Conservation (phyloP, 2,113 vertebrate genomes). For the Callaeas wilsoni region DNA sequence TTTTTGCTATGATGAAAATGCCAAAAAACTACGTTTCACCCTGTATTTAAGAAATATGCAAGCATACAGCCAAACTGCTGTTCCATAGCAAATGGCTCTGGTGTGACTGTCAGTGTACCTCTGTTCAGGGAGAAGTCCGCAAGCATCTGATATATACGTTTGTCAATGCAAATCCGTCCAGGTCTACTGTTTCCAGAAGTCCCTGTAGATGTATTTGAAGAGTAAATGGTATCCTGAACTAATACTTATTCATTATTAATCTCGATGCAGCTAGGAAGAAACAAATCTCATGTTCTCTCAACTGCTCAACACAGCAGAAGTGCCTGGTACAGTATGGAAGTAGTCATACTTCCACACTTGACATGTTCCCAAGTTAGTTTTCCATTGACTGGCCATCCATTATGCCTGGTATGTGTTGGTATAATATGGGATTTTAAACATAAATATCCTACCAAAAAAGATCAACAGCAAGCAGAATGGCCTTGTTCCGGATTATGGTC, state of each 20-base stretch:
- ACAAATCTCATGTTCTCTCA: not conserved
- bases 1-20: not conserved
- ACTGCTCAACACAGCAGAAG: not conserved
- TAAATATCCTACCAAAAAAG: not conserved
- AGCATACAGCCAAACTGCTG: not conserved
- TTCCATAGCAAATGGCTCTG: not conserved
- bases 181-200: not conserved
- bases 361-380: not conserved
- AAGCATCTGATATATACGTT: not conserved
- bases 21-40: not conserved
- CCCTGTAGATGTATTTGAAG: not conserved
- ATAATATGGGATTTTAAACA: not conserved
- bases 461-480: not conserved
- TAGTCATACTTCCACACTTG: no score
- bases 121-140: not conserved
- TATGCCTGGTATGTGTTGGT: not conserved
- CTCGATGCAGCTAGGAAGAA: not conserved
- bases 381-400: not conserved
- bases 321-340: not conserved
- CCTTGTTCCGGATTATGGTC: not conserved
- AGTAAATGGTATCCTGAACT: not conserved
- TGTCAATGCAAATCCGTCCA: not conserved
- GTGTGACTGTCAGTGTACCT: not conserved
- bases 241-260: not conserved
- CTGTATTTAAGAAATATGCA: not conserved